These are phyloP conservation scores for Oryzias curvinotus DNA, from an alignment of 2,113 vertebrate genomes.

Conservation along the genomic window DNA sequence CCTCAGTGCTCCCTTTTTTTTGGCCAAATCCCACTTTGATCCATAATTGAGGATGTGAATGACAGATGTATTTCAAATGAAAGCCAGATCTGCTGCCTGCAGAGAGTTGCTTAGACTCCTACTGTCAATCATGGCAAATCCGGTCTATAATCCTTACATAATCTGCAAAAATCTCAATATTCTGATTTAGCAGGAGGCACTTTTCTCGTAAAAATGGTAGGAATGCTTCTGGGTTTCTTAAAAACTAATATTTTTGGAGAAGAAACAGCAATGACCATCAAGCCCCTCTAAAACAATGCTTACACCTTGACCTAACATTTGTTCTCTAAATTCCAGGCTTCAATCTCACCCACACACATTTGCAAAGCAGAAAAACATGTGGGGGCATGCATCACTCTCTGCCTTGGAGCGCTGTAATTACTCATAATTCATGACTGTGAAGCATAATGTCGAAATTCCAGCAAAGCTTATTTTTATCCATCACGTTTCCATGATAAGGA, in stretches of 20 bases:
- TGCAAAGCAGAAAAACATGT: not conserved
- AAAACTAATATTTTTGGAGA: slow-evolving; percentile 8
- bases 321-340: slow-evolving; percentile 4
- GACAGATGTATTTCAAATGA: slow-evolving; percentile 14
- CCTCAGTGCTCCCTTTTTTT: not conserved
- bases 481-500: slow-evolving; percentile 17
- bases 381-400: slow-evolving; percentile 11
- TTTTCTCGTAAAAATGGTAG: not conserved
- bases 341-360: not conserved
- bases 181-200: not conserved
- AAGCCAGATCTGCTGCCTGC: not conserved
- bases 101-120: not conserved
- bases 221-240: not conserved
- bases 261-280: slow-evolving; percentile 2
- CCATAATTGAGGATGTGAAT: slow-evolving; percentile 18
- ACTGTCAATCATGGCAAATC: not conserved
- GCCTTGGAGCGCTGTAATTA: slow-evolving; percentile 9
- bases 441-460: slow-evolving; percentile 3
- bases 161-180: not conserved
- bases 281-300: slow-evolving; percentile 1
- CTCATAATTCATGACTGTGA: slow-evolving; percentile 16
- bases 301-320: not conserved
- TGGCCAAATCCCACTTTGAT: slow-evolving; percentile 9
- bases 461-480: slow-evolving; percentile 10
- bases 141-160: not conserved